These are phyloP conservation scores for Carassius carassius DNA, from an alignment of 2,113 vertebrate genomes.

Conservation along the genomic window DNA sequence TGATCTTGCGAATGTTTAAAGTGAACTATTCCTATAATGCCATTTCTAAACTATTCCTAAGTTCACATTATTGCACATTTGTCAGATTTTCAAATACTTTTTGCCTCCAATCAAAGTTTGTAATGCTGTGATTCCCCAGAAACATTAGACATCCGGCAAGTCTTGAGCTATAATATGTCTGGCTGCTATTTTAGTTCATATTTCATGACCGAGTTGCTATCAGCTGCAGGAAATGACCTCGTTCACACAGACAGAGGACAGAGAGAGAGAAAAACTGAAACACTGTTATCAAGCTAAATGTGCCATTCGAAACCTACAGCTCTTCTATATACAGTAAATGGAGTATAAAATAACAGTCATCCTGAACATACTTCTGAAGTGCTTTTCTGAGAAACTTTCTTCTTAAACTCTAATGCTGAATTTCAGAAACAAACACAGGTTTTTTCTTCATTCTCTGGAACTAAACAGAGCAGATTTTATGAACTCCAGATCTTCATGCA, in stretches of 20 bases:
- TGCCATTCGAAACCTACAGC: background rate
- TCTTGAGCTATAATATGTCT: background rate
- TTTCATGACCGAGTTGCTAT: background rate
- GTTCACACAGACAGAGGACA: background rate
- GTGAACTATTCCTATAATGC: too few relatives aligned
- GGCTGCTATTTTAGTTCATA: background rate
- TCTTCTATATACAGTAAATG: constrained; percentile 3
- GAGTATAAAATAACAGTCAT: background rate
- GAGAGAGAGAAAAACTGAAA: background rate
- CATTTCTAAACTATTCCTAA: too few relatives aligned
- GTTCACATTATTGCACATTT: too few relatives aligned
- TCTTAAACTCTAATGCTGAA: background rate
- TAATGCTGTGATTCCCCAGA: background rate
- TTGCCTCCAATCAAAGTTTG: background rate
- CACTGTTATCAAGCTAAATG: background rate
- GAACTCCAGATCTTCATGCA: background rate
- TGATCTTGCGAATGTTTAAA: too few relatives aligned
- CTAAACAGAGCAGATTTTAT: background rate
- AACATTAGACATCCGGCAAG: background rate
- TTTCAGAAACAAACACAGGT: background rate
- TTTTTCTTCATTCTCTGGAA: background rate
- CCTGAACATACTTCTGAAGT: background rate
- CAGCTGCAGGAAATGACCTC: background rate
- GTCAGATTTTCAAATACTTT: too few relatives aligned
- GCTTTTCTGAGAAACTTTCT: background rate